A percentile compares a stretch with the other conserved stretches of the same genome.
These are phyloP conservation scores for Acleris holmiana DNA, from an alignment of 2,888 invertebrate genomes.

Conservation along the genomic window DNA sequence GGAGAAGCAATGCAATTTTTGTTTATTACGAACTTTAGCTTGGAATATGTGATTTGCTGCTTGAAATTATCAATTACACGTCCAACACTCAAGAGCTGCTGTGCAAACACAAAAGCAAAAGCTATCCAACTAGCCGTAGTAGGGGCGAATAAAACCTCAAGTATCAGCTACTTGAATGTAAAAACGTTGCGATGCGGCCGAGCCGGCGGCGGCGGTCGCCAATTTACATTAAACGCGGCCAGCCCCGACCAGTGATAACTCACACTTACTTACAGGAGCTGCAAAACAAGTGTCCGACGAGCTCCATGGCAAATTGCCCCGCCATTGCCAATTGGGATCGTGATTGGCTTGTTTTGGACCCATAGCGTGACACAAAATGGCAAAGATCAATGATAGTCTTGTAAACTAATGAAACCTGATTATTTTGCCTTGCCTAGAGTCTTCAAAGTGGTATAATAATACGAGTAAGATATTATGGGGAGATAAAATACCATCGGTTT, in stretches of 20 bases:
- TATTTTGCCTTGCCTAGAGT: no score
- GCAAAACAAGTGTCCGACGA: slow-evolving; percentile 55
- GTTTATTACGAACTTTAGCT: slow-evolving; percentile 1
- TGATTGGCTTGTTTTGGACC: slow-evolving; percentile 27
- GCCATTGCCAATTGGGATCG: slow-evolving; percentile 31
- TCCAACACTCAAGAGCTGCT: slow-evolving; percentile 66
- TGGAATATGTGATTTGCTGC: slow-evolving; percentile 31
- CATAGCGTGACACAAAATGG: slow-evolving; percentile 8
- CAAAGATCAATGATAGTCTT: neutral
- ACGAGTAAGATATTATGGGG: neutral
- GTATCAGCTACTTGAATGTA: slow-evolving; percentile 77
- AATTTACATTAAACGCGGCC: slow-evolving; percentile 82
- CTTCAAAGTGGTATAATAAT: no score
- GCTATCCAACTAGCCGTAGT: slow-evolving; percentile 65
- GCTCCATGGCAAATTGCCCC: slow-evolving; percentile 35
- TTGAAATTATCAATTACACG: slow-evolving; percentile 65
- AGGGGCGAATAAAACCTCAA: slow-evolving; percentile 72
- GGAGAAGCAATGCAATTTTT: no score
- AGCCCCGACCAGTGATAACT: slow-evolving; percentile 72
- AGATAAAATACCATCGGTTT: neutral
- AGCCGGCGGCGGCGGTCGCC: slow-evolving; percentile 62
- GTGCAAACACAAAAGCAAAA: slow-evolving; percentile 65
- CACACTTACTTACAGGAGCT: slow-evolving; percentile 58
- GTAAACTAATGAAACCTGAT: neutral
- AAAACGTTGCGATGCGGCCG: slow-evolving; percentile 72